A percentile compares a stretch with the other conserved stretches of the same genome.
phyloP scores from a whole-genome alignment of 92 coral and sea anemone genomes.

The Virgularia gustaviana region DNA sequence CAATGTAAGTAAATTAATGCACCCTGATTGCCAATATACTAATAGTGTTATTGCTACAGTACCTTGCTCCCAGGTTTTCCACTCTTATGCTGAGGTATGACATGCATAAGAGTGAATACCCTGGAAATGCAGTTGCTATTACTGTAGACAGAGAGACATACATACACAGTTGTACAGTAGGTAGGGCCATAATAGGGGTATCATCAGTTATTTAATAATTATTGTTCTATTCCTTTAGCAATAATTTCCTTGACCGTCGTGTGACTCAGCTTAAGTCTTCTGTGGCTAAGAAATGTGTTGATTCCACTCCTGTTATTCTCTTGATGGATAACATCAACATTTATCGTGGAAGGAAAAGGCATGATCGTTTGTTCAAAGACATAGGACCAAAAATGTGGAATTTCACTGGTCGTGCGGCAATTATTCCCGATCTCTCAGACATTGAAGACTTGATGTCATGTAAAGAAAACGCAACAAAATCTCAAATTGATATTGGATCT shows the following conservation, averaged over 20 bases:
- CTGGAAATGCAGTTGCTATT: too few relatives aligned
- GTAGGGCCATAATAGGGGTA: too few relatives aligned
- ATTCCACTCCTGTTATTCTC: constrained; percentile 20
- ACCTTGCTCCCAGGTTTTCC: too few relatives aligned
- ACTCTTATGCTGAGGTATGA: too few relatives aligned
- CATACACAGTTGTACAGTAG: too few relatives aligned
- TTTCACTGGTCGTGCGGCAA: constrained; percentile 22
- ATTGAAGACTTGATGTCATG: constrained; percentile 9
- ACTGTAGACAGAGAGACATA: too few relatives aligned
- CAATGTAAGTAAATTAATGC: constrained; percentile 19
- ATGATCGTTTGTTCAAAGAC: constrained; percentile 13
- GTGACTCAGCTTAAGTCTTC: neutral
- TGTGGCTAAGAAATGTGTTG: constrained; percentile 1
- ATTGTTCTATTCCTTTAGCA: neutral
- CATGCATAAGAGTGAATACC: too few relatives aligned
- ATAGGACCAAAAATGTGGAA: constrained; percentile 28
- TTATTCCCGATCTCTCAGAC: constrained; percentile 22
- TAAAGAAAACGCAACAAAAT: constrained; percentile 1
- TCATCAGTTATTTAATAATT: too few relatives aligned
- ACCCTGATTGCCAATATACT: too few relatives aligned
- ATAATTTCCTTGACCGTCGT: constrained; percentile 12
- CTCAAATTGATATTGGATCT: constrained; percentile 11
- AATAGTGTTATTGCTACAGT: too few relatives aligned
- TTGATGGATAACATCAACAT: constrained; percentile 27
- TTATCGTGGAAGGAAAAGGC: constrained; percentile 25